phyloP scores from a whole-genome alignment of 2,888 invertebrate genomes.

The Camptogramma bilineatum region DNA sequence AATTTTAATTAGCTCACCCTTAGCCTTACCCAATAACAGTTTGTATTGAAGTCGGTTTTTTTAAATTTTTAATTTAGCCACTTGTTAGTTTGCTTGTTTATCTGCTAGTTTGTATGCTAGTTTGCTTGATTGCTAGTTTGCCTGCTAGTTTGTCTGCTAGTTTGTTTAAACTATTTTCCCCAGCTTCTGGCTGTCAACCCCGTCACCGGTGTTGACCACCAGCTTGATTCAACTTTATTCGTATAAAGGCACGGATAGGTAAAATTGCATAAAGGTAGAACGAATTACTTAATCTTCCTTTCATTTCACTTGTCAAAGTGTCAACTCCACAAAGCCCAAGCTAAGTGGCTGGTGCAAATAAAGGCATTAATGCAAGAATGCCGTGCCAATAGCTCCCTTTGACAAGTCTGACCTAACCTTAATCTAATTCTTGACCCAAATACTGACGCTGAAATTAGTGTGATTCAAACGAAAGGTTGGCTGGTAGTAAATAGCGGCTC shows the following conservation, averaged over 20 bases:
- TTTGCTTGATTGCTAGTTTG: too few relatives aligned
- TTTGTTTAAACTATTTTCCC: too few relatives aligned
- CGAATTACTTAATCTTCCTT: background rate
- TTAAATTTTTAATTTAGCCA: too few relatives aligned
- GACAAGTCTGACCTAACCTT: slow-evolving; percentile 57
- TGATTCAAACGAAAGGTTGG: slow-evolving; percentile 34
- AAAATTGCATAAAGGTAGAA: background rate
- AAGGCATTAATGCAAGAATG: slow-evolving; percentile 77
- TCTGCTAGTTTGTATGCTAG: too few relatives aligned
- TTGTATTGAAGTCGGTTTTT: too few relatives aligned
- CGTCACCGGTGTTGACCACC: too few relatives aligned
- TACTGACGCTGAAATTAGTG: slow-evolving; percentile 43
- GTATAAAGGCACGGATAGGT: background rate
- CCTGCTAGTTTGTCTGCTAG: too few relatives aligned
- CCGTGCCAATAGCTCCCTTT: slow-evolving; percentile 69
- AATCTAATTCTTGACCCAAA: slow-evolving; percentile 59
- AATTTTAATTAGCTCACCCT: too few relatives aligned
- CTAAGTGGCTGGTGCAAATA: slow-evolving; percentile 38
- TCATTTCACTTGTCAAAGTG: slow-evolving; percentile 10
- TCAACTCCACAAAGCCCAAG: slow-evolving; percentile 14
- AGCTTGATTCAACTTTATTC: background rate
- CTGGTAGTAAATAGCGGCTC: slow-evolving; percentile 16
- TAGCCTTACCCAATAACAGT: too few relatives aligned
- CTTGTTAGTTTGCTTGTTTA: too few relatives aligned
- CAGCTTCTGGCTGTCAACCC: too few relatives aligned